A percentile compares a stretch with the other conserved stretches of the same genome.
Conservation (phyloP, 2,797 vertebrate genomes). For the Neopelma chrysocephalum region DNA sequence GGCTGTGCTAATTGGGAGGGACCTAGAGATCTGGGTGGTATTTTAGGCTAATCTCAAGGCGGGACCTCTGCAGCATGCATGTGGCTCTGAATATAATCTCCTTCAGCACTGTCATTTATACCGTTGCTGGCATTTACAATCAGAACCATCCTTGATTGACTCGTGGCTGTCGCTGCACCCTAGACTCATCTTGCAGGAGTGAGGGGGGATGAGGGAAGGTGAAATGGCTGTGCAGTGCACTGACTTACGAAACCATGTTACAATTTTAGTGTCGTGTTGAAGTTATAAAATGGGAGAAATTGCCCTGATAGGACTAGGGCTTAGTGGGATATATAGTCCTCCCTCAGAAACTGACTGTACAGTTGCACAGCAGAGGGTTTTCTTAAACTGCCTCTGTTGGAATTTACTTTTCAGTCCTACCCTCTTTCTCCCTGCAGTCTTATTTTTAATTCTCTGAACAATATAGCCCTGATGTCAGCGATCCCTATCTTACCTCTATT, state of each 20-base stretch:
- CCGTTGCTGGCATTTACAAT: slow-evolving; percentile 57
- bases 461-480: background rate
- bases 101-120: slow-evolving; percentile 58
- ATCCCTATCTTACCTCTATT: background rate
- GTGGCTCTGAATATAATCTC: slow-evolving; percentile 66
- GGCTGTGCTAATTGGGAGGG: slow-evolving; percentile 65
- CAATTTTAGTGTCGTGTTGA: background rate
- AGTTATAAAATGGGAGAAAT: slow-evolving; percentile 13
- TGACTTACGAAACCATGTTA: background rate
- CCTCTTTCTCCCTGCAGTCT: background rate
- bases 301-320: background rate
- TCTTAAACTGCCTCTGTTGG: background rate
- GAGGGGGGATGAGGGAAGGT: background rate
- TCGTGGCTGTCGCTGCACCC: background rate
- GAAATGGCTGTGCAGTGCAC: background rate
- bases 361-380: background rate
- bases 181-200: background rate
- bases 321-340: background rate
- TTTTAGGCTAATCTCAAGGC: slow-evolving; percentile 64
- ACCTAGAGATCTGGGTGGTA: slow-evolving; percentile 61
- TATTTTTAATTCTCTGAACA: background rate
- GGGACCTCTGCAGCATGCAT: slow-evolving; percentile 44
- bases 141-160: slow-evolving; percentile 64
- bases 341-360: background rate
- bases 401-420: background rate